Conservation (phyloP, 2,797 vertebrate genomes). For the Sebastiscus albofasciatus region DNA sequence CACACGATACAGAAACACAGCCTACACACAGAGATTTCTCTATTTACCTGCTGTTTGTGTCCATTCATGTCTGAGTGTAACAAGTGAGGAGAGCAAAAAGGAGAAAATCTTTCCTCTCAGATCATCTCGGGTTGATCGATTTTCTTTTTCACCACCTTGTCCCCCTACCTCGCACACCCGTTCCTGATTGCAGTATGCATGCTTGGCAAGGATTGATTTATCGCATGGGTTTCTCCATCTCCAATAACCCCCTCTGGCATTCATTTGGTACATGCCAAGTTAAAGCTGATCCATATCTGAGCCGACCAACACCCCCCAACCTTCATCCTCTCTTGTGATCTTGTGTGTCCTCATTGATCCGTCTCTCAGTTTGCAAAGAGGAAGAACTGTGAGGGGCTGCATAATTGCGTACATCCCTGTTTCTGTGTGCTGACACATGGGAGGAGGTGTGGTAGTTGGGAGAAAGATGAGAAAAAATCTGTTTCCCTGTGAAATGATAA, state of each 20-base stretch:
- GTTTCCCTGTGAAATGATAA: slow-evolving; percentile 48
- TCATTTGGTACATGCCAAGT: slow-evolving; percentile 70
- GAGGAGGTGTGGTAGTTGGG: not conserved
- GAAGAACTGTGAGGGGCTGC: slow-evolving; percentile 36
- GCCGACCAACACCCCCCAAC: slow-evolving; percentile 43
- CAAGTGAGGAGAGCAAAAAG: not conserved
- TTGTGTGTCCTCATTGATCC: slow-evolving; percentile 62
- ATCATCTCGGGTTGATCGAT: slow-evolving; percentile 56
- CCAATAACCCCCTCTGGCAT: slow-evolving; percentile 46
- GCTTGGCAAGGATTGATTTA: slow-evolving; percentile 64
- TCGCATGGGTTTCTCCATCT: slow-evolving; percentile 39
- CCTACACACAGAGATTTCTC: slow-evolving; percentile 15
- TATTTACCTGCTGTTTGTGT: slow-evolving; percentile 19
- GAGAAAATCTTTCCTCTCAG: slow-evolving; percentile 15
- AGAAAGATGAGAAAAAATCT: slow-evolving; percentile 22
- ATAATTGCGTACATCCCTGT: slow-evolving; percentile 36
- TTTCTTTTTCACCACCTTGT: slow-evolving; percentile 29
- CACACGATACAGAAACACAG: not conserved
- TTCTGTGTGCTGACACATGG: slow-evolving; percentile 18
- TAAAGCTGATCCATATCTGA: slow-evolving; percentile 74
- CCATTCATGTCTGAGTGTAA: slow-evolving; percentile 9
- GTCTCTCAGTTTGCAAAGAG: slow-evolving; percentile 49
- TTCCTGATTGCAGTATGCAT: slow-evolving; percentile 43
- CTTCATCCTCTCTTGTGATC: slow-evolving; percentile 57
- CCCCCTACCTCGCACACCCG: slow-evolving; percentile 21